These are phyloP conservation scores for Halisarca cf. caerulea DNA, from an alignment of 37 sponge, comb jelly and placozoan genomes.

Conservation along the genomic window DNA sequence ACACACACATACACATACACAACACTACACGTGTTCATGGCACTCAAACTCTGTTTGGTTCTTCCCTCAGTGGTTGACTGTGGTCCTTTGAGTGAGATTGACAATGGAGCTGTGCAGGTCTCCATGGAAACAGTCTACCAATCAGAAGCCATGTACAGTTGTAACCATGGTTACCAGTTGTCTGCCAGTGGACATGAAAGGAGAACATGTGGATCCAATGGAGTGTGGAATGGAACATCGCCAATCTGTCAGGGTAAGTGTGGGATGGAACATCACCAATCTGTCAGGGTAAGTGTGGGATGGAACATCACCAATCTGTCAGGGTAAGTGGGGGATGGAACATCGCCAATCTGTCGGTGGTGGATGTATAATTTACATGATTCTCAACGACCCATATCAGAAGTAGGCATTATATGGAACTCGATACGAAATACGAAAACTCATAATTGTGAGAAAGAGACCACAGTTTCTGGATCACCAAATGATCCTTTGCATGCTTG, in stretches of 20 bases:
- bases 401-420: too few relatives aligned
- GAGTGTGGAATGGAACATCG: conserved; percentile 9
- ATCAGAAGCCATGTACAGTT: background rate
- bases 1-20: too few relatives aligned
- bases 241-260: background rate
- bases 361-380: too few relatives aligned
- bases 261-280: background rate
- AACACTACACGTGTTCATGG: too few relatives aligned
- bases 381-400: too few relatives aligned
- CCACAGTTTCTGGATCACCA: too few relatives aligned
- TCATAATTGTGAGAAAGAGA: too few relatives aligned
- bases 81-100: background rate
- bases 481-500: too few relatives aligned
- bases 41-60: too few relatives aligned
- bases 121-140: background rate
- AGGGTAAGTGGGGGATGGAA: background rate
- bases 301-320: background rate
- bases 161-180: conserved; percentile 16
- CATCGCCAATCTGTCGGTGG: background rate
- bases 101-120: background rate
- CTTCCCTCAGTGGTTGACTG: conserved; percentile 17
- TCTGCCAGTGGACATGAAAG: background rate
- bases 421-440: too few relatives aligned
- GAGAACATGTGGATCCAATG: background rate
- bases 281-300: background rate